Evolutionary conservation across 2,113 vertebrate genomes (phyloP).

Genomic region (Xiphophorus couchianus): DNA sequence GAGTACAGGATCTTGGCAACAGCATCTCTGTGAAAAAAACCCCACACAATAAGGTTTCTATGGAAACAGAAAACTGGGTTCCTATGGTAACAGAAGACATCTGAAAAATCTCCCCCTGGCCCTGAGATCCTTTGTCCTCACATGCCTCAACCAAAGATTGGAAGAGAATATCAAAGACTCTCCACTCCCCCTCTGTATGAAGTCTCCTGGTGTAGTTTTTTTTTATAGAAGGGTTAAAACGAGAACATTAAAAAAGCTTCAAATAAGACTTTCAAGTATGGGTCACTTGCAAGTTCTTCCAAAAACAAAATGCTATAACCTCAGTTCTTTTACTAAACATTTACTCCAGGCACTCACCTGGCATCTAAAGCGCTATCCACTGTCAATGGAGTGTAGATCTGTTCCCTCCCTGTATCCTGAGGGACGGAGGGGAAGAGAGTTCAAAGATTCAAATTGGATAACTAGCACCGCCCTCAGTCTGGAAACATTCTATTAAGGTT

Average conservation of each 20-base stretch:
- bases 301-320: conserved; percentile 14
- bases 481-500: not conserved
- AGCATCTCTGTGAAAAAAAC: conserved; percentile 90
- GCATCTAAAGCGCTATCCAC: conserved; percentile 96
- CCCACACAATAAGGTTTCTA: conserved; percentile 74
- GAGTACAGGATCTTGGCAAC: conserved; percentile 98
- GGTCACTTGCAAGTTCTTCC: conserved; percentile 28
- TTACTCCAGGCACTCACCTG: conserved; percentile 81
- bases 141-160: conserved; percentile 61
- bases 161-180: conserved; percentile 58
- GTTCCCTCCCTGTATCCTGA: conserved; percentile 91
- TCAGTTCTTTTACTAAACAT: conserved; percentile 18
- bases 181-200: conserved; percentile 16
- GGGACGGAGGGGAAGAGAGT: not conserved
- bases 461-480: conserved; percentile 7
- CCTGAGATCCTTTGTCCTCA: conserved; percentile 70
- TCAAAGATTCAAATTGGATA: conserved; percentile 33
- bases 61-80: conserved; percentile 72
- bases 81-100: conserved; percentile 78
- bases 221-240: conserved; percentile 2
- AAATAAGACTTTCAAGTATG: conserved; percentile 20
- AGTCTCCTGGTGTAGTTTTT: conserved; percentile 33
- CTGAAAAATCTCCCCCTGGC: conserved; percentile 60
- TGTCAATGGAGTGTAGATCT: conserved; percentile 93
- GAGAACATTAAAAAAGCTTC: conserved; percentile 23